A percentile compares a stretch with the other conserved stretches of the same genome.
These are phyloP conservation scores for Anthophora plumipes DNA, from an alignment of 2,888 invertebrate species.

Conservation along the genomic window DNA sequence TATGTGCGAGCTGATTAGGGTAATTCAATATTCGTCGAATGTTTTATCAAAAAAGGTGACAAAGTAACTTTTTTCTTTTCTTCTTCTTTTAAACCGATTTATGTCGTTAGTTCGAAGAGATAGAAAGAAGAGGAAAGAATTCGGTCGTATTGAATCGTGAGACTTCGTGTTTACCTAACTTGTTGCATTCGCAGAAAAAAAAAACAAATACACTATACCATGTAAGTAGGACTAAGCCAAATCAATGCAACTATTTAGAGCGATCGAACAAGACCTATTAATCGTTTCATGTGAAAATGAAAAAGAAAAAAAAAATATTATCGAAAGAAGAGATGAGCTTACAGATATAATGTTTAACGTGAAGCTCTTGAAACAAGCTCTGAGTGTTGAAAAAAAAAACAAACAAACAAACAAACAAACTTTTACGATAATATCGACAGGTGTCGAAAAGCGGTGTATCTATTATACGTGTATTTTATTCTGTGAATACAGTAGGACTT, in stretches of 20 bases:
- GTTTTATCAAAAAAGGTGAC: conserved; percentile 21
- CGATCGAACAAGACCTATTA: conserved; percentile 58
- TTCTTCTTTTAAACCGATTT: conserved; percentile 11
- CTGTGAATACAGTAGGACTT: conserved; percentile 73
- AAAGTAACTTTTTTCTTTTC: conserved; percentile 7
- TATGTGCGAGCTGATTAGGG: neutral
- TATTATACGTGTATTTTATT: conserved; percentile 74
- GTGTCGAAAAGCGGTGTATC: conserved; percentile 71
- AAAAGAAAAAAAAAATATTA: conserved; percentile 26
- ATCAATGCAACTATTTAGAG: conserved; percentile 74
- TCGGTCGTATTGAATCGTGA: conserved; percentile 61
- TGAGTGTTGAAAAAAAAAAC: conserved; percentile 56
- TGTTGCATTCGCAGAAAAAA: conserved; percentile 70
- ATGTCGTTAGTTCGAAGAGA: conserved; percentile 3
- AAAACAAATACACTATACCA: conserved; percentile 69
- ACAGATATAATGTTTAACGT: conserved; percentile 57
- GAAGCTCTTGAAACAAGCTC: conserved; percentile 62
- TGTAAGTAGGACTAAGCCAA: conserved; percentile 72
- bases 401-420: conserved; percentile 49
- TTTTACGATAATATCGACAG: conserved; percentile 68
- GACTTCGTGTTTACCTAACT: conserved; percentile 73
- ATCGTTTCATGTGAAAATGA: conserved; percentile 56
- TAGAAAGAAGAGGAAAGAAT: neutral
- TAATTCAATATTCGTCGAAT: conserved; percentile 19
- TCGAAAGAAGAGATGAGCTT: conserved; percentile 64